Percentiles rank a stretch among this genome's conserved stretches.
Conservation (phyloP, 2,888 invertebrate species). For the Ichneumon xanthorius region DNA sequence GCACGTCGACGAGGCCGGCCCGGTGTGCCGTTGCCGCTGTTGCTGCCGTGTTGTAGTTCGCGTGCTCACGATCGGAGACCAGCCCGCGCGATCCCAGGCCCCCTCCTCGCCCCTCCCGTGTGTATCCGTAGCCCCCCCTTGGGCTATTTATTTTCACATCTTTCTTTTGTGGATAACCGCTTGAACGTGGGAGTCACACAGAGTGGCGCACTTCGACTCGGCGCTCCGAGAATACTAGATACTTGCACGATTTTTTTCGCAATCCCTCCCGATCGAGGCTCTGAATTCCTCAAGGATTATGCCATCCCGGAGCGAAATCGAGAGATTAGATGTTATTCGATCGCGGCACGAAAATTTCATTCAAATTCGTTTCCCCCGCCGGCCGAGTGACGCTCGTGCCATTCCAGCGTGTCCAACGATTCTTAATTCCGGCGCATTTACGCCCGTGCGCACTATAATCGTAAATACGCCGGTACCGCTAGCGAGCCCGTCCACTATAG, state of each 20-base stretch:
- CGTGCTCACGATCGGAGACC: constrained; percentile 67
- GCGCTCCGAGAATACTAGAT: constrained; percentile 17
- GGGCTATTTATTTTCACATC: constrained; percentile 69
- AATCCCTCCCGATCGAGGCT: constrained; percentile 29
- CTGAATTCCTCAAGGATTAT: constrained; percentile 33
- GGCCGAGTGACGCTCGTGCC: neutral
- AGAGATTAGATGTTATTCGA: constrained; percentile 20
- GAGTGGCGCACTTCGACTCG: constrained; percentile 39
- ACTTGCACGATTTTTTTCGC: constrained; percentile 64
- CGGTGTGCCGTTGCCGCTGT: constrained; percentile 62
- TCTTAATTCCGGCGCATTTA: constrained; percentile 49
- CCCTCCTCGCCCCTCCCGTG: constrained; percentile 29
- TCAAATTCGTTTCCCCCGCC: constrained; percentile 13
- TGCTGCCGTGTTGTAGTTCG: constrained; percentile 63
- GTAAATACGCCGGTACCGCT: constrained; percentile 70
- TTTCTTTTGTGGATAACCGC: constrained; percentile 58
- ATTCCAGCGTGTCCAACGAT: constrained; percentile 24
- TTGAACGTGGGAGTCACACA: constrained; percentile 65
- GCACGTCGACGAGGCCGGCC: constrained; percentile 33
- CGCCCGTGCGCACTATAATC: constrained; percentile 70
- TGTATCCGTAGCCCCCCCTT: constrained; percentile 54
- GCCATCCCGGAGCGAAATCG: constrained; percentile 10
- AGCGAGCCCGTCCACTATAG: constrained; percentile 47
- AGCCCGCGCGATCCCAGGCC: constrained; percentile 58
- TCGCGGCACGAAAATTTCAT: constrained; percentile 28